Base-by-base conservation (phyloP, 2,797 vertebrate genomes). In the Trachops cirrhosus region DNA sequence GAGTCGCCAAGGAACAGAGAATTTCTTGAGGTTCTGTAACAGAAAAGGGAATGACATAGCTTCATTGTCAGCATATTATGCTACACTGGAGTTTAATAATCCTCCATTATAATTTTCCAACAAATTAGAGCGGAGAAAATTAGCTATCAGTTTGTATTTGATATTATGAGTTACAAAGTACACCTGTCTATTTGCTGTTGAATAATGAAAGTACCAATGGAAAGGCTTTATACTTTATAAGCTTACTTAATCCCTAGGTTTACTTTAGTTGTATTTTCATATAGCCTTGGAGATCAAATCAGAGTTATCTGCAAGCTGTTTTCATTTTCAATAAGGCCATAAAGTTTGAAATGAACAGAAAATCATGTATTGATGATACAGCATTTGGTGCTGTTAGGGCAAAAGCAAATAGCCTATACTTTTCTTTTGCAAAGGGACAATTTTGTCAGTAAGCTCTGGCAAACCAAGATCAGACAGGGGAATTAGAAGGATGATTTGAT, bases 401-500 rank as follows among this genome's bases (percentile, higher is more conserved):
- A 91, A 46, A 96, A 87, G 83, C 41, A 12, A 94, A 91, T 80
- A 39, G 62, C 95, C 97, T 94, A 32, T 34, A 75, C 14, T 93
- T 97, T 89, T 96, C 24, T 92, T 94, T 89, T 94, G 59, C 2
- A 4, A 74, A 57, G 74, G 70, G 68, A 96, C 62, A 89, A 21
- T 97, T 92, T 90, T 98, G 90, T 97, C 97, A 96, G 96, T 93
- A 97, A 94, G 12, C 84, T 97, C 62, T 89, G 50, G 77, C 92
- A 93, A 90, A 85, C 70, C 86, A 97, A 97, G 78, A 96, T 89
- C 93, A 97, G 96, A 93, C 68, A 96, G 77, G 86, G 90, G 97
- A 98, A 97, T 98, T 96, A 97, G 90, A 97, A 83, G 34, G 95
- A 97, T 32, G 74, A 62, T 92, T 92, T 98, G 95, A 97, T 97